These are phyloP conservation scores for Gopherus evgoodei DNA, from an alignment of 2,113 vertebrate genomes.

Conservation along the genomic window DNA sequence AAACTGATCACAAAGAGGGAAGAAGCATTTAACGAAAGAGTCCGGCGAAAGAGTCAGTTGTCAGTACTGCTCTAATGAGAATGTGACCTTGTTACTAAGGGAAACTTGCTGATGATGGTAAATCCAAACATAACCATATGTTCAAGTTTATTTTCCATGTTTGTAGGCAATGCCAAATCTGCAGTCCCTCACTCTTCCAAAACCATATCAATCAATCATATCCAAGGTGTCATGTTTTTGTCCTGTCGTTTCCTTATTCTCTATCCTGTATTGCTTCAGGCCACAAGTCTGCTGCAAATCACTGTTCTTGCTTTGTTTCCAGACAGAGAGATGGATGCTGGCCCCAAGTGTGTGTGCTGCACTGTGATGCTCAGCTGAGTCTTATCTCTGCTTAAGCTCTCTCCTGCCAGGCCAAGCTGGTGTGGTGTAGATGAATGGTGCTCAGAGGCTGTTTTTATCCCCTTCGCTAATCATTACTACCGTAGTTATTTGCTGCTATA, in stretches of 20 bases:
- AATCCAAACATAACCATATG: neutral
- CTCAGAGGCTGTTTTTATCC: neutral
- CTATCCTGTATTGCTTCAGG: neutral
- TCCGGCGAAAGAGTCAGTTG: neutral
- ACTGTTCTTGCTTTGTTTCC: neutral
- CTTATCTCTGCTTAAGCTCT: neutral
- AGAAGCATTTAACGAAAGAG: slow-evolving; percentile 25
- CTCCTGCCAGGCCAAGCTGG: neutral
- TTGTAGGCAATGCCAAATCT: neutral
- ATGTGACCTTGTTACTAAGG: neutral
- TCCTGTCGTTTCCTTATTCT: neutral
- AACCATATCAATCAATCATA: neutral
- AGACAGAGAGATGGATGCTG: neutral
- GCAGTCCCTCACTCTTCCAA: neutral
- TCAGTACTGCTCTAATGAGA: neutral
- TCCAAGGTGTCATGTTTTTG: neutral
- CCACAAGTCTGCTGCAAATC: neutral
- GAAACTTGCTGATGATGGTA: neutral
- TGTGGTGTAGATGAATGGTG: neutral
- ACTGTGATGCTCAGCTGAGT: neutral
- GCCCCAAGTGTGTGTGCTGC: neutral
- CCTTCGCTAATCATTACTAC: neutral
- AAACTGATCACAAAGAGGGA: slow-evolving; percentile 61
- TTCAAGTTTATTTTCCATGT: neutral
- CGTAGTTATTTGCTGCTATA: neutral